Base-by-base conservation (phyloP, 1,140 invertebrate genomes). In the Ceratitis capitata region DNA sequence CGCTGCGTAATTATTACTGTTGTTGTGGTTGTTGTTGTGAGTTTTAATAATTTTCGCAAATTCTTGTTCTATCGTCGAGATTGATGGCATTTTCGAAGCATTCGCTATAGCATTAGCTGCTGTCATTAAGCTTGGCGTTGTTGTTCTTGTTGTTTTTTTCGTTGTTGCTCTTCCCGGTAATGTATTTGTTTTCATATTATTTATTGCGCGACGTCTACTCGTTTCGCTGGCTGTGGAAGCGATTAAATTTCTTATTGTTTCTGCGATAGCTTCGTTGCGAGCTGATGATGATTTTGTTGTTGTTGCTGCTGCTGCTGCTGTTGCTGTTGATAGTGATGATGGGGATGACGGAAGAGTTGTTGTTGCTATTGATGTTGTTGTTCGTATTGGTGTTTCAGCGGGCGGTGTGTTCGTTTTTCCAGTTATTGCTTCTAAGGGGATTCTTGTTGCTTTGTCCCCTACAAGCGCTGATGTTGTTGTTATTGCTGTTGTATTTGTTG, bases 41-140 rank as follows among this genome's bases (percentile, higher is more conserved):
- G 39, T 10, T 84, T 56, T 84, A 14, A 84, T 64, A 39, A 84
- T 23, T 84, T 84, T 84, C 23, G 47, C 83, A 84, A 84, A 84
- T 84, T 84, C 83, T 47, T 64, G 53, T 64, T 84, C 83, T 19
- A 84, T 84, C 32, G 83, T 84, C 32, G 83, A 84, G 26, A 84
- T 84, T 84, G 53, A 35, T 84, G 49, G 56, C 42, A n/a, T 35
- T 23, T 53, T 58, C 35, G 47, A 29, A 9, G 82, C 42, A 32
- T 26, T 83, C 19, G 16, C 32, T 49, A 45, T 83, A 23, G n/a
- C n/a, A n/a, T 4, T 51, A 3, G 42, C 29, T 47, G 47, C 16
- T 84, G 84, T 85, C 61, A 45, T 42, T 74, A 45, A 7, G 1
- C 3, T 23, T 74, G 45, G 26, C 14, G 78, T 82, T 26, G n/a